phyloP scores from a whole-genome alignment of 2,797 vertebrate genomes.

The Propithecus perrieri region DNA sequence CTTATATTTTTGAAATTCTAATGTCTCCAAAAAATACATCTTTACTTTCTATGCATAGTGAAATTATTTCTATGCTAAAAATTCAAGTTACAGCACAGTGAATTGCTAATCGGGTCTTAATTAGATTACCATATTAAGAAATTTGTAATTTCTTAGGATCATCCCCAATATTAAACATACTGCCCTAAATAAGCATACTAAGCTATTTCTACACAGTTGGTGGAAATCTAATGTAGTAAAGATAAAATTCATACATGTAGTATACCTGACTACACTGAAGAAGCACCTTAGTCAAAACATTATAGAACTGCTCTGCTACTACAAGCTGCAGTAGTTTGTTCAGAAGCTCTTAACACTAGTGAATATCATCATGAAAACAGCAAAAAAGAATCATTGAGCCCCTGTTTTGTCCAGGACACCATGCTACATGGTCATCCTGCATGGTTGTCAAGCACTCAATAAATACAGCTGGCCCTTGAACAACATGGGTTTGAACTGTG shows the following conservation, averaged over 20 bases:
- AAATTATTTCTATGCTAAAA: conserved; percentile 63
- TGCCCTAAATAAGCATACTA: conserved; percentile 21
- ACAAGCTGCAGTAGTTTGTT: not conserved
- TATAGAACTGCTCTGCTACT: not conserved
- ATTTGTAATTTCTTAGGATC: conserved; percentile 59
- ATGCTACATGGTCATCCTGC: not conserved
- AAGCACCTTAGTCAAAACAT: not conserved
- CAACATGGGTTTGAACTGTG: not conserved
- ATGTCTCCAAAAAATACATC: conserved; percentile 67
- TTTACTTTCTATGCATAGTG: conserved; percentile 68
- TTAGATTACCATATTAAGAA: conserved; percentile 74
- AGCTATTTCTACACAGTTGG: not conserved
- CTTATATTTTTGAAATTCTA: conserved; percentile 74
- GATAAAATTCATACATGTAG: not conserved
- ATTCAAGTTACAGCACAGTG: conserved; percentile 58
- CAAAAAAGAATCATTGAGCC: not conserved
- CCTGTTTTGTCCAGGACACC: not conserved
- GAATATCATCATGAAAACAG: not conserved
- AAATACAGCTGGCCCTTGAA: not conserved
- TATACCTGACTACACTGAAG: not conserved
- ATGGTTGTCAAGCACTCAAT: not conserved
- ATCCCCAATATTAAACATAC: conserved; percentile 64
- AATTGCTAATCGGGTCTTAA: conserved; percentile 76
- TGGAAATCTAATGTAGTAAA: not conserved
- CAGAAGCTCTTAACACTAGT: not conserved